Percentiles rank a stretch among this genome's conserved stretches.
These are phyloP conservation scores for Aleiodes testaceus DNA, from an alignment of 2,888 invertebrate genomes.

Conservation along the genomic window DNA sequence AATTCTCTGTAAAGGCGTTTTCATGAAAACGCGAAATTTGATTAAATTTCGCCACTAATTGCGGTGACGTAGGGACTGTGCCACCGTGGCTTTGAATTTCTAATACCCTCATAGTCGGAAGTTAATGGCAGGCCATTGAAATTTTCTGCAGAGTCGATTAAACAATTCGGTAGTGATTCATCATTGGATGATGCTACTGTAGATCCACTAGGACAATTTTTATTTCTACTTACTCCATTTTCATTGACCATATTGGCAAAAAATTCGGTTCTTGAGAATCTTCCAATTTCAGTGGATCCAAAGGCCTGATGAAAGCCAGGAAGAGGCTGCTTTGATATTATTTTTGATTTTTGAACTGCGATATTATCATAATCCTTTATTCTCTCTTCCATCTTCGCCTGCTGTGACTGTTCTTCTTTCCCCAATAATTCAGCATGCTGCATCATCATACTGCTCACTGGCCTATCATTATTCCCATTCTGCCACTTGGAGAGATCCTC, in stretches of 20 bases:
- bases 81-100: slow-evolving; percentile 65
- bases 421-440: slow-evolving; percentile 45
- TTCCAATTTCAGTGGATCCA: slow-evolving; percentile 90
- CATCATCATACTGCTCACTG: slow-evolving; percentile 41
- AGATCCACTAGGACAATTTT: slow-evolving; percentile 22
- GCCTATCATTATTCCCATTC: slow-evolving; percentile 59
- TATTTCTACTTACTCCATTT: slow-evolving; percentile 60
- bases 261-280: slow-evolving; percentile 81
- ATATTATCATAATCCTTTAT: slow-evolving; percentile 42
- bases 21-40: slow-evolving; percentile 15
- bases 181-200: slow-evolving; percentile 40
- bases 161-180: slow-evolving; percentile 25
- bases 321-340: slow-evolving; percentile 75
- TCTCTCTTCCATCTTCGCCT: slow-evolving; percentile 40
- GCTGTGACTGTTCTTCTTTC: slow-evolving; percentile 39
- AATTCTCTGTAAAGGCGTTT: slow-evolving; percentile 4
- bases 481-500: slow-evolving; percentile 67
- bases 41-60: slow-evolving; percentile 70
- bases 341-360: neutral
- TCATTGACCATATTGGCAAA: slow-evolving; percentile 78
- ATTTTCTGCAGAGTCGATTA: slow-evolving; percentile 27
- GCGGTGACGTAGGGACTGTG: slow-evolving; percentile 69
- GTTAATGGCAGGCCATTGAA: slow-evolving; percentile 35
- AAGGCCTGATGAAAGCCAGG: slow-evolving; percentile 91
- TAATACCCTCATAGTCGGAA: slow-evolving; percentile 55